phyloP scores from a whole-genome alignment of 1,140 invertebrate genomes.

The Dendrolimus punctatus region DNA sequence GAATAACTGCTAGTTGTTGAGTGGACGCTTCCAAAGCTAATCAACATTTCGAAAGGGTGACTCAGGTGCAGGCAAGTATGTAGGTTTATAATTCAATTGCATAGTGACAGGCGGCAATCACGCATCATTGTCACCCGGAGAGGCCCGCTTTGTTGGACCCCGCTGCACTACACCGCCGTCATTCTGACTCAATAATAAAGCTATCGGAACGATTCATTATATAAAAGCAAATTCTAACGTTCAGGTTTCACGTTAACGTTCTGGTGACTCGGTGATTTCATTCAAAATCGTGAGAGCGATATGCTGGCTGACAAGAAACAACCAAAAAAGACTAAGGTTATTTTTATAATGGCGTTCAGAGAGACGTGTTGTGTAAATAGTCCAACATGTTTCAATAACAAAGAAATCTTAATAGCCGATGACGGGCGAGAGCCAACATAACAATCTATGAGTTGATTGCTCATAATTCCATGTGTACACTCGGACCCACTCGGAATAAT shows the following conservation, averaged over 20 bases:
- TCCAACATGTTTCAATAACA: conserved; percentile 68
- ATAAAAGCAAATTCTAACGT: conserved; percentile 61
- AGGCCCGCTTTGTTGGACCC: conserved; percentile 42
- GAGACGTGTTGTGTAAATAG: conserved; percentile 68
- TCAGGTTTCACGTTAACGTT: conserved; percentile 32
- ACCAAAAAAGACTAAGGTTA: conserved; percentile 45
- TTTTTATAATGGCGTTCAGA: conserved; percentile 51
- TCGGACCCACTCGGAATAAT: conserved; percentile 2
- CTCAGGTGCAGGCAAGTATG: conserved; percentile 37
- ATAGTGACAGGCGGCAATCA: conserved; percentile 60
- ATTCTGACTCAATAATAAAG: conserved; percentile 50
- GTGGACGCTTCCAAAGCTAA: conserved; percentile 30
- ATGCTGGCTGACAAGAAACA: conserved; percentile 38
- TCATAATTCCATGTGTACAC: conserved; percentile 48
- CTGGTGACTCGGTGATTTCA: conserved; percentile 61
- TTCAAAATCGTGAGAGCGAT: conserved; percentile 60
- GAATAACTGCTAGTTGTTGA: background rate
- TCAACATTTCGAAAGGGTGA: conserved; percentile 49
- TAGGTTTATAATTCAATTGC: conserved; percentile 58
- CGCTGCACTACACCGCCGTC: conserved; percentile 37
- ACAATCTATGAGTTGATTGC: conserved; percentile 65
- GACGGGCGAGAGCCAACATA: conserved; percentile 61
- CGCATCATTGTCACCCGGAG: conserved; percentile 56
- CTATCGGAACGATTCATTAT: conserved; percentile 51
- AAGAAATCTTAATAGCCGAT: conserved; percentile 70